Evolutionary conservation across 2,888 invertebrate genomes (phyloP), one percentile per base, ranked within the genome.

Genomic region (Isoperla grammatica): DNA sequence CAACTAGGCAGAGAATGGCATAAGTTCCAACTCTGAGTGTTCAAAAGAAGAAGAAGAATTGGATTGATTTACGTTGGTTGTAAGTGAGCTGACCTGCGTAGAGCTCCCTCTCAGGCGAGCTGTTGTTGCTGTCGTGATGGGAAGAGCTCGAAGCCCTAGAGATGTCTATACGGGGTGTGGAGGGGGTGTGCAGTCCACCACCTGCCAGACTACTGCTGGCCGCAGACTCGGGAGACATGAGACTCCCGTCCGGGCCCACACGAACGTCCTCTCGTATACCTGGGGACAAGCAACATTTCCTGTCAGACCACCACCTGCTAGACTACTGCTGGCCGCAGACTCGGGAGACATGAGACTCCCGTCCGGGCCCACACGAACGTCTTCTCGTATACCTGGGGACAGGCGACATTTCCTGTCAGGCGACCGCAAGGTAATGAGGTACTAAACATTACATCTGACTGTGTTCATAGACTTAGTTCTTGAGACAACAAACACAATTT

Each of bases 111-210:
- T 92, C 92, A 1, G 92, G 91, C 53, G 90, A 88, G 69, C 88
- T 88, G 68, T 89, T 90, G 71, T 91, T 90, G 53, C 60, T 63
- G 68, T 79, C 79, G 71, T 91, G 90, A 69, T 92, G 90, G 39
- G 90, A 90, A 60, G 91, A 90, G 73, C 90, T 90, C 71, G 90
- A 90, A 4, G 93, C 92, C 67, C 92, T 82, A 66, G 91, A 92
- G 72, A 93, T 88, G 77, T 93, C 92, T 68, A 92, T 93, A 69
- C 93, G 82, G 19, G 92, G 92, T 56, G 91, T 87, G 65, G 83
- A 81, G 17, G 89, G 87, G 48, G 87, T 84, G 67, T 81, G 79
- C 43, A 81, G 72, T 61, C 76, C 67, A 1, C 56, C 57, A 67
- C 68, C 66, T 66, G 67, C 43, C 66, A 69, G 59, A 66, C 68